phyloP scores from a whole-genome alignment of 2,888 invertebrate species.

The Temnothorax ravouxi region DNA sequence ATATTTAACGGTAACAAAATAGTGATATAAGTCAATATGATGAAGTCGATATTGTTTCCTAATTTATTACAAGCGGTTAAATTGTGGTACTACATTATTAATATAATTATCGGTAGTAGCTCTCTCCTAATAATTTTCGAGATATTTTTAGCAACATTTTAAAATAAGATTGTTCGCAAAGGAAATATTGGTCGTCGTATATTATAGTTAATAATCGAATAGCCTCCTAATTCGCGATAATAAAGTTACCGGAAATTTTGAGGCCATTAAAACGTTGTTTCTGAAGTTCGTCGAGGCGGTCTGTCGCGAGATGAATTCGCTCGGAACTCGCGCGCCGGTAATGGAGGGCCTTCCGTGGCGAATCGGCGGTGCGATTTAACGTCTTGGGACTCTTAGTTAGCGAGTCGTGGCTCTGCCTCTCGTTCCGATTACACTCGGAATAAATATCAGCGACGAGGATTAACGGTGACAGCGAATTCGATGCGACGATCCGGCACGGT shows the following conservation, averaged over 20 bases:
- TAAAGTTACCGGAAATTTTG: conserved; percentile 18
- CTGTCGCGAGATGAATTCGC: conserved; percentile 37
- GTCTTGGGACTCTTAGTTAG: conserved; percentile 58
- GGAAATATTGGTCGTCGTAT: neutral
- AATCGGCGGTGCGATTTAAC: conserved; percentile 63
- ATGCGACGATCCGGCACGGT: conserved; percentile 54
- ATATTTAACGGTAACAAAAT: conserved; percentile 34
- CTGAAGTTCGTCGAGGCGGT: conserved; percentile 1
- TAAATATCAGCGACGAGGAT: conserved; percentile 62
- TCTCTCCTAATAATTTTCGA: neutral
- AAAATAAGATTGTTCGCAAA: too few species aligned
- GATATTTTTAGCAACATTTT: neutral
- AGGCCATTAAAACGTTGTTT: conserved; percentile 37
- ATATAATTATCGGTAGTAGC: neutral
- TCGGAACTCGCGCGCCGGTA: conserved; percentile 42
- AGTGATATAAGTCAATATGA: conserved; percentile 33
- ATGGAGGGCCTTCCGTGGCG: conserved; percentile 61
- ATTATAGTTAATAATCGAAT: conserved; percentile 9
- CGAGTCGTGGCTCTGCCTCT: conserved; percentile 38
- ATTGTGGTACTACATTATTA: neutral
- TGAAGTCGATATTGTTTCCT: conserved; percentile 6
- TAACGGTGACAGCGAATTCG: conserved; percentile 60
- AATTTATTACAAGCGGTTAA: conserved; percentile 5
- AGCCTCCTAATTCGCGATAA: neutral
- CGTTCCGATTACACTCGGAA: conserved; percentile 55